Base-by-base conservation (phyloP, 35 echinoderm and acorn worm genomes). In the Holothuria glaberrima region DNA sequence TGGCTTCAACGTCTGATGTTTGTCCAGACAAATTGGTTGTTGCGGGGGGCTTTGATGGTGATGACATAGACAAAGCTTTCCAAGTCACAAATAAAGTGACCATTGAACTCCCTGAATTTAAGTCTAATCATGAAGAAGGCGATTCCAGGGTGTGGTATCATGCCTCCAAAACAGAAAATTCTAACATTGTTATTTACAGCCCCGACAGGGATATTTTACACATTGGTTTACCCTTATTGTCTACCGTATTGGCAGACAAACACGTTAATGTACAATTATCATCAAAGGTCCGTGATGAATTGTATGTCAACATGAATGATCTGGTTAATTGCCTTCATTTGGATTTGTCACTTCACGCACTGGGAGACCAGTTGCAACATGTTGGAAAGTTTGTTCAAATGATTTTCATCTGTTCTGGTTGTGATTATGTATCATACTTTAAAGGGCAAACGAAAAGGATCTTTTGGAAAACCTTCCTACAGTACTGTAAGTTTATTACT, bases 341-440 rank as follows among this genome's bases (percentile, higher is more conserved):
- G 0, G 88, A 89, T 27, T 18, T 52, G 46, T 75, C 41, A 56
- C 17, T 89, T 14, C 88, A 89, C 3, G 41, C 24, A n/a, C 73
- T 90, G 12, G 71, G 71, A 71, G 73, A 87, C 46, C 2, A 46
- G 20, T 17, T 83, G 30, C 45, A 20, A 66, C 30, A 78, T 68
- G 34, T 93, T 71, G 68, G 48, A 7, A 33, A 83, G 22, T 84
- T 59, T 19, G 54, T 89, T 13, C 92, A 93, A 45, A 71, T 93
- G 38, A 31, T 93, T 20, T 93, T 89, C 41, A 89, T 93, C 25
- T 74, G 86, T 41, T 81, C 71, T 70, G 92, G 92, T 19, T 93
- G 87, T 89, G 92, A 93, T 34, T 93, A 89, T 93, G 92, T 93
- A 34, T 93, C 92, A 1, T 89, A 82, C 36, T 93, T 93, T 44